A percentile compares a stretch with the other conserved stretches of the same genome.
phyloP scores from a whole-genome alignment of 1,140 invertebrate species.

The Plectrocnemia conspersa region DNA sequence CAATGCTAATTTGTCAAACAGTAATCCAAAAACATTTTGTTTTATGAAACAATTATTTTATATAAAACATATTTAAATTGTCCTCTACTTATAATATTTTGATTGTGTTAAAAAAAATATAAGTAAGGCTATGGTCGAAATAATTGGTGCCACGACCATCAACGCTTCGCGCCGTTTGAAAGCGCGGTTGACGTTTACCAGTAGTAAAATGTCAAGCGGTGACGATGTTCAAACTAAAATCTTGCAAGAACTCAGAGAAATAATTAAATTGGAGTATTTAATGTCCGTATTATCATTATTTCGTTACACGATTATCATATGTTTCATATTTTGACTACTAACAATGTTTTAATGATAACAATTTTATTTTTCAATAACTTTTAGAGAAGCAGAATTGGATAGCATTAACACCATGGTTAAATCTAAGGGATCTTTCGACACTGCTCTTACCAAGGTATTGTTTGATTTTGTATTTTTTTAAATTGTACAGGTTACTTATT shows the following conservation, averaged over 20 bases:
- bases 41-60: no score
- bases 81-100: no score
- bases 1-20: no score
- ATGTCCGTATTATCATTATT: background rate
- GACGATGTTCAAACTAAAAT: background rate
- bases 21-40: no score
- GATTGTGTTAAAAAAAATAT: no score
- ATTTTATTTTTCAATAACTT: no score
- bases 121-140: no score
- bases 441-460: constrained; percentile 30
- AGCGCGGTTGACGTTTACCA: no score
- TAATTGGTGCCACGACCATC: no score
- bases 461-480: constrained; percentile 10
- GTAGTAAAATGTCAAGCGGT: no score
- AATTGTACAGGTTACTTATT: background rate
- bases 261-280: constrained; percentile 5
- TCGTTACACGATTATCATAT: background rate
- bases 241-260: constrained; percentile 6
- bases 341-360: background rate
- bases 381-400: constrained; percentile 34
- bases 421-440: constrained; percentile 35
- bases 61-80: no score
- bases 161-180: no score
- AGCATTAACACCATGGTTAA: constrained; percentile 37
- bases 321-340: background rate